A percentile compares a stretch with the other conserved stretches of the same genome.
These are phyloP conservation scores for Clarias platycephalus DNA, from an alignment of 2,797 vertebrate species.

Conservation along the genomic window DNA sequence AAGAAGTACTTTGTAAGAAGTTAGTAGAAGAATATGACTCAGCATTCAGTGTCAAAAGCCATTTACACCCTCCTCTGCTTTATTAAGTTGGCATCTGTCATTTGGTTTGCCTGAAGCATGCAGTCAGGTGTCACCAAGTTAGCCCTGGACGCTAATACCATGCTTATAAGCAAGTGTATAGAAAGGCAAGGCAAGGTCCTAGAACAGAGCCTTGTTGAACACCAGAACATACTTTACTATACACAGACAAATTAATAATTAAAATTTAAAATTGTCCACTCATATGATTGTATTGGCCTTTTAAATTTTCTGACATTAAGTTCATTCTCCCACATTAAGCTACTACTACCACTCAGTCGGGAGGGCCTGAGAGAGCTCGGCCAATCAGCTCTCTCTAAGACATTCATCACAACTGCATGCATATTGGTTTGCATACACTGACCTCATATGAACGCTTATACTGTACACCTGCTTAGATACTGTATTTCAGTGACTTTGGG, in stretches of 20 bases:
- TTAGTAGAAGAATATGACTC: not conserved
- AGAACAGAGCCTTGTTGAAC: not conserved
- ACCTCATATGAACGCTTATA: not conserved
- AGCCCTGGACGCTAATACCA: not conserved
- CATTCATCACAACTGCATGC: not conserved
- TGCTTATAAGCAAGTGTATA: not conserved
- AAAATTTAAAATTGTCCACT: not conserved
- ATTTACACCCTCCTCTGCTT: not conserved
- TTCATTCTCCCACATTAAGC: no score
- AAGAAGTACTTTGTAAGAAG: conserved; percentile 6
- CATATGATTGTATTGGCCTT: not conserved
- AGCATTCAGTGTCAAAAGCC: not conserved
- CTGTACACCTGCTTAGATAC: not conserved
- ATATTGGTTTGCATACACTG: not conserved
- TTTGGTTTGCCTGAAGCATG: conserved; percentile 5
- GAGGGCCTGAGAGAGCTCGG: no score
- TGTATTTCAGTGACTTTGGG: not conserved
- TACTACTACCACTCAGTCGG: no score
- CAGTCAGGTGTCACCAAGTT: conserved; percentile 1
- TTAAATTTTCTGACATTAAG: not conserved
- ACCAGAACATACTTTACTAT: not conserved
- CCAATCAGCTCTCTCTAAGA: no score
- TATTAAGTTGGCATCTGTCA: not conserved
- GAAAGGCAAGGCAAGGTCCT: not conserved
- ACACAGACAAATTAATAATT: not conserved